Conservation (phyloP, 2,797 vertebrate genomes). For the Leucoraja ocellata region DNA sequence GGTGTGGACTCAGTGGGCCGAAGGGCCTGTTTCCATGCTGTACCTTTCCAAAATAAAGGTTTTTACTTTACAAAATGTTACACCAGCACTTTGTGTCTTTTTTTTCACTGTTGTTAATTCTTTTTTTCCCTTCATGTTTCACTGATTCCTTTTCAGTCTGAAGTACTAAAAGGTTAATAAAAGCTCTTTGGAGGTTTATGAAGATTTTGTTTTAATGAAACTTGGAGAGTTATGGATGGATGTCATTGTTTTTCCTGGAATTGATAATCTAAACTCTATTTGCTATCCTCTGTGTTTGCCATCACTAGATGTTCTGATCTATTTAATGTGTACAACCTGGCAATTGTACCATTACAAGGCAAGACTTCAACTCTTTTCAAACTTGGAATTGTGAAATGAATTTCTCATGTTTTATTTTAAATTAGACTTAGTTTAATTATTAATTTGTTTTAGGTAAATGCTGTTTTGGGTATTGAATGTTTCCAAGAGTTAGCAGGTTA, state of each 20-base stretch:
- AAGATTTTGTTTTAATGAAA: background rate
- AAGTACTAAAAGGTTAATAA: background rate
- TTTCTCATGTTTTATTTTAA: background rate
- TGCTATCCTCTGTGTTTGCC: background rate
- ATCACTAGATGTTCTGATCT: background rate
- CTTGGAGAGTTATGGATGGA: background rate
- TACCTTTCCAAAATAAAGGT: too few relatives aligned
- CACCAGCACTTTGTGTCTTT: too few relatives aligned
- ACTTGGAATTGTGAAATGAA: background rate
- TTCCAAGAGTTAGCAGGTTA: background rate
- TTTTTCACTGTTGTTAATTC: too few relatives aligned
- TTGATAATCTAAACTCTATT: constrained; percentile 5
- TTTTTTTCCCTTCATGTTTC: too few relatives aligned
- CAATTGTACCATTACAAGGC: background rate
- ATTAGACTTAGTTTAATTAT: background rate
- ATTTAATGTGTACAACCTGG: background rate
- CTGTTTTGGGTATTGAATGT: background rate
- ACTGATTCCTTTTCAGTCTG: background rate
- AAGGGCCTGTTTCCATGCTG: too few relatives aligned
- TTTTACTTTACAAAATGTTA: too few relatives aligned
- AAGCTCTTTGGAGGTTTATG: background rate
- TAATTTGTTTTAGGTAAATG: background rate
- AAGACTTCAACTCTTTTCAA: background rate
- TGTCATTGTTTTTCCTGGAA: background rate
- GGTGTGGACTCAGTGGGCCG: too few relatives aligned